Evolutionary conservation across 2,113 vertebrate genomes (phyloP).

Genomic region (Hypomesus transpacificus): DNA sequence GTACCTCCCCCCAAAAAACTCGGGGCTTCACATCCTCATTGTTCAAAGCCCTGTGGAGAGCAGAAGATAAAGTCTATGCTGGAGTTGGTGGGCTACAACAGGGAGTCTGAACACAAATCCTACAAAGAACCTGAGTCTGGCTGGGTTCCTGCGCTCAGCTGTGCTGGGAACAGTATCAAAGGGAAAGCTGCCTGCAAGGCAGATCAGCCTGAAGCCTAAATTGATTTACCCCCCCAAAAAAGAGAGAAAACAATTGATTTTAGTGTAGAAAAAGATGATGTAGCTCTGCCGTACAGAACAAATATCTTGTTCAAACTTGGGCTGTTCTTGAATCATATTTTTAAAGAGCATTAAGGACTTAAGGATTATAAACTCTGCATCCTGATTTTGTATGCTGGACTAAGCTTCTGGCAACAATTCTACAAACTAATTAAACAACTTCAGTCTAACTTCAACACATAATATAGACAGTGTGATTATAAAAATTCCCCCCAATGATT

Average conservation of each 20-base stretch:
- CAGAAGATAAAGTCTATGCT: conserved; percentile 15
- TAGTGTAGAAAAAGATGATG: neutral
- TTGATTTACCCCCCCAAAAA: conserved; percentile 21
- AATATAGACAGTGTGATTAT: neutral
- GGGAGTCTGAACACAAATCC: conserved; percentile 29
- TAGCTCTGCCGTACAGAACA: neutral
- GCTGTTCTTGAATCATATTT: conserved; percentile 47
- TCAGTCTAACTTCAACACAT: conserved; percentile 28
- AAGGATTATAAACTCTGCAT: conserved; percentile 43
- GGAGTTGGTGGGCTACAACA: conserved; percentile 25
- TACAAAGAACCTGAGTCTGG: conserved; percentile 35
- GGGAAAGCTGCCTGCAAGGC: conserved; percentile 24
- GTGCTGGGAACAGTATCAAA: conserved; percentile 36
- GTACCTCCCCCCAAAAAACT: neutral
- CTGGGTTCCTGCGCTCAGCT: conserved; percentile 18
- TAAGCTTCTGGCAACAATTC: conserved; percentile 21
- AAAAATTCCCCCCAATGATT: no score
- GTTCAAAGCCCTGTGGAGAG: conserved; percentile 16
- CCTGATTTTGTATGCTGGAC: conserved; percentile 39
- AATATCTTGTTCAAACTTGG: neutral
- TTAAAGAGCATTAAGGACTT: conserved; percentile 56
- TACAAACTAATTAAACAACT: conserved; percentile 48
- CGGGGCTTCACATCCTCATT: conserved; percentile 4
- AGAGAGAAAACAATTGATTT: conserved; percentile 20
- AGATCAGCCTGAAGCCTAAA: conserved; percentile 36